Evolutionary conservation across 2,113 vertebrate genomes (phyloP).

Genomic region (Ictalurus punctatus): DNA sequence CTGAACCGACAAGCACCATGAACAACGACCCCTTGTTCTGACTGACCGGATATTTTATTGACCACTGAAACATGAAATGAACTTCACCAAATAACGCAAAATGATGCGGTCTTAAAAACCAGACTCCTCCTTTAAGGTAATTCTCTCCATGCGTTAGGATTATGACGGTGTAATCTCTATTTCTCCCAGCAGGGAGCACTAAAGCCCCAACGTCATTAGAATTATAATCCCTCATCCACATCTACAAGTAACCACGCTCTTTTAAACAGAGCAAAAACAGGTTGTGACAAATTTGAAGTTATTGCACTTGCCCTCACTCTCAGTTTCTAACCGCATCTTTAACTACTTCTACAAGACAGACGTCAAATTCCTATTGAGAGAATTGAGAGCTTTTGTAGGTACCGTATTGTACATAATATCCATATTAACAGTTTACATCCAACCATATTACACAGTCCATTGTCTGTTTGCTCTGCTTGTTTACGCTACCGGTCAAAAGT

Average conservation of each 20-base stretch:
- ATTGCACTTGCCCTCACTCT: background rate
- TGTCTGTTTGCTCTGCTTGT: background rate
- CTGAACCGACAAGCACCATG: background rate
- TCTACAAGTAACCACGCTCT: background rate
- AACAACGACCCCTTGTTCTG: background rate
- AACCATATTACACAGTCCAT: background rate
- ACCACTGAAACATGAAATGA: background rate
- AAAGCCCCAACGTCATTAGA: background rate
- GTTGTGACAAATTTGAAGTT: background rate
- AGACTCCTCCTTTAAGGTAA: background rate
- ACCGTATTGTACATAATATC: background rate
- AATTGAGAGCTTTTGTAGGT: background rate
- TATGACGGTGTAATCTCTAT: background rate
- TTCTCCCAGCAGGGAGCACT: constrained; percentile 7
- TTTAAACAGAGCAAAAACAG: background rate
- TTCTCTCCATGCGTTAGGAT: background rate
- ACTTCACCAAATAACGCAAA: background rate
- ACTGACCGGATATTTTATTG: background rate
- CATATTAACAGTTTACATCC: background rate
- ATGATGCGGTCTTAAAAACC: background rate
- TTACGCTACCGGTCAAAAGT: background rate
- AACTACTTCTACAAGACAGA: background rate
- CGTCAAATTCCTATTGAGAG: background rate
- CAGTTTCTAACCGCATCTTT: background rate
- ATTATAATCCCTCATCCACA: background rate